A percentile compares a stretch with the other conserved stretches of the same genome.
Conservation (phyloP, 2,888 invertebrate species). For the Drosophila prolongata region DNA sequence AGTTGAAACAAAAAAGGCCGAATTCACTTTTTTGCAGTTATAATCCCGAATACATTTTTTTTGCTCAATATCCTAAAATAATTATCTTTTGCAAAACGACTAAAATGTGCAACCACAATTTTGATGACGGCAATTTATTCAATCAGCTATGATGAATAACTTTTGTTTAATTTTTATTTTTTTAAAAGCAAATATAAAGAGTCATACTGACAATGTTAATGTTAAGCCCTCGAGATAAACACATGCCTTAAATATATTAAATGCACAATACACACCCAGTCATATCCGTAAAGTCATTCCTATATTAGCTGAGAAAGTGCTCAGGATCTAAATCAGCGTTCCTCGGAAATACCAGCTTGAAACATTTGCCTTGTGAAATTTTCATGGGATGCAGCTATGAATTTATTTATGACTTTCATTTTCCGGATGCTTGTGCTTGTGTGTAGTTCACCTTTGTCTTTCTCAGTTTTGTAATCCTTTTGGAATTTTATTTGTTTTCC, state of each 20-base stretch:
- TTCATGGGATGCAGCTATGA: conserved; percentile 67
- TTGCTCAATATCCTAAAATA: too few relatives aligned
- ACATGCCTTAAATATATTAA: conserved; percentile 75
- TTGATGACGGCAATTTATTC: background rate
- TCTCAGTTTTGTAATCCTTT: conserved; percentile 37
- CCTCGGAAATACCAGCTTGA: background rate
- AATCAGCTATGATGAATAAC: background rate
- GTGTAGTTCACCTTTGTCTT: conserved; percentile 18
- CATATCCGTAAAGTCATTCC: conserved; percentile 32
- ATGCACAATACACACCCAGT: conserved; percentile 20
- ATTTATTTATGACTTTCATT: conserved; percentile 69
- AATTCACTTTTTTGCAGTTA: too few relatives aligned
- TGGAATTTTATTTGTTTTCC: conserved; percentile 28
- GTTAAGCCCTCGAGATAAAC: conserved; percentile 59
- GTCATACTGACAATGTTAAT: background rate
- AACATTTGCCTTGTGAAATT: conserved; percentile 47
- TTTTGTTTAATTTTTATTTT: background rate
- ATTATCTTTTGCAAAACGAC: too few relatives aligned
- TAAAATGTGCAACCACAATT: too few relatives aligned
- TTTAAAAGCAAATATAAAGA: background rate
- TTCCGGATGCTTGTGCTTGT: conserved; percentile 22
- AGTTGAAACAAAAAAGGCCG: too few relatives aligned
- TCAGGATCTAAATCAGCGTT: conserved; percentile 14
- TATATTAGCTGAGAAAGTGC: conserved; percentile 48
- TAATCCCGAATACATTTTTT: too few relatives aligned